phyloP scores from a whole-genome alignment of 1,140 invertebrate genomes.

The Cephus cinctus region DNA sequence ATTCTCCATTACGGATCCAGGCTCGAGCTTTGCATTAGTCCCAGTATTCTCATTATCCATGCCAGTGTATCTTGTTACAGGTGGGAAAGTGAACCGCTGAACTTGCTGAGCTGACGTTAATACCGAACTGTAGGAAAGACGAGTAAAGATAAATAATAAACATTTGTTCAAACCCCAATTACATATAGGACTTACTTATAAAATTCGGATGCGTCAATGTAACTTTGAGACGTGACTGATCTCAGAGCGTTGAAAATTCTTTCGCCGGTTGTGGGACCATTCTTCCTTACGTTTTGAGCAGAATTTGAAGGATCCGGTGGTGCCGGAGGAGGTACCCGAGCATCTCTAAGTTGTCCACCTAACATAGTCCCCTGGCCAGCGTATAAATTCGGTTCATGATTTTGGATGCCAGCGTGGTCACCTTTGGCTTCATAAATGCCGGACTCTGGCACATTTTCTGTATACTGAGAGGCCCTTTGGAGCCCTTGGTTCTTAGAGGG shows the following conservation, averaged over 20 bases:
- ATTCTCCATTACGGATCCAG: slow-evolving; percentile 29
- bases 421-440: slow-evolving; percentile 5
- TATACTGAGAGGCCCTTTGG: slow-evolving; percentile 48
- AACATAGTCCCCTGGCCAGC: too few species aligned
- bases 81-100: slow-evolving; percentile 33
- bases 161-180: not conserved
- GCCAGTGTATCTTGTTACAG: slow-evolving; percentile 16
- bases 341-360: too few species aligned
- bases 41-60: slow-evolving; percentile 22
- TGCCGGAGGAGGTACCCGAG: slow-evolving; percentile 44
- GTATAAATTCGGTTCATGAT: too few species aligned
- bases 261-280: slow-evolving; percentile 45
- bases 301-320: slow-evolving; percentile 40
- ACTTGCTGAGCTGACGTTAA: slow-evolving; percentile 43
- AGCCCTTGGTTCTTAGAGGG: slow-evolving; percentile 28
- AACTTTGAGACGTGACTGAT: slow-evolving; percentile 47
- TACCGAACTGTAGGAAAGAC: slow-evolving; percentile 33
- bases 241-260: slow-evolving; percentile 49
- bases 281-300: slow-evolving; percentile 27
- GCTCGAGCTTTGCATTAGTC: slow-evolving; percentile 28
- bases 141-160: slow-evolving; percentile 1
- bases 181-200: slow-evolving; percentile 40
- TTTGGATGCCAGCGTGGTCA: not conserved
- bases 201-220: slow-evolving; percentile 51
- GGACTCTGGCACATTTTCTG: slow-evolving; percentile 46